These are phyloP conservation scores for Tetranychus piercei DNA, from an alignment of 2,888 invertebrate genomes.

Conservation along the genomic window DNA sequence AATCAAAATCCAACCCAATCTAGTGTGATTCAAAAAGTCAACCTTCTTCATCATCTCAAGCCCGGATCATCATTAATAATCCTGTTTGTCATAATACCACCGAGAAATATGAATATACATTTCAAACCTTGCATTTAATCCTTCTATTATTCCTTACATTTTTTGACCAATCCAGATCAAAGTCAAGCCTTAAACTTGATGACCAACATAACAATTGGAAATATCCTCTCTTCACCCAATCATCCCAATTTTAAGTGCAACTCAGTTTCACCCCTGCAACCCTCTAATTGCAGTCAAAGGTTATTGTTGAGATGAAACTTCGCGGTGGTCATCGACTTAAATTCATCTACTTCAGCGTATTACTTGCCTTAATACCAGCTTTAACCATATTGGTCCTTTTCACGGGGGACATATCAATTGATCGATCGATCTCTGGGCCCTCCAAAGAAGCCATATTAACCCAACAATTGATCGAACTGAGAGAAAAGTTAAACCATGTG, in stretches of 20 bases:
- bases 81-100: not conserved
- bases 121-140: not conserved
- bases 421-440: not conserved
- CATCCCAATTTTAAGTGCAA: too few species aligned
- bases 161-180: not conserved
- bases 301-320: not conserved
- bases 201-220: not conserved
- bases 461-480: constrained; percentile 21
- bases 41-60: not conserved
- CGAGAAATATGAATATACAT: not conserved
- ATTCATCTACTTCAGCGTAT: not conserved
- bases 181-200: not conserved
- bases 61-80: not conserved
- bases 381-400: constrained; percentile 4
- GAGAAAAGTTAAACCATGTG: constrained; percentile 24
- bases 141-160: not conserved
- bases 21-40: not conserved
- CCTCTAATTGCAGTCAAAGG: not conserved
- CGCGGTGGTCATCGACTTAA: not conserved
- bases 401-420: not conserved
- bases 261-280: too few species aligned
- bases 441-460: not conserved
- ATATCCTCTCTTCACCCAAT: too few species aligned
- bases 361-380: not conserved
- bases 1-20: not conserved